Percentiles rank a stretch among this genome's conserved stretches.
Conservation (phyloP, 64 coral and sea anemone species). For the Montipora cactus region DNA sequence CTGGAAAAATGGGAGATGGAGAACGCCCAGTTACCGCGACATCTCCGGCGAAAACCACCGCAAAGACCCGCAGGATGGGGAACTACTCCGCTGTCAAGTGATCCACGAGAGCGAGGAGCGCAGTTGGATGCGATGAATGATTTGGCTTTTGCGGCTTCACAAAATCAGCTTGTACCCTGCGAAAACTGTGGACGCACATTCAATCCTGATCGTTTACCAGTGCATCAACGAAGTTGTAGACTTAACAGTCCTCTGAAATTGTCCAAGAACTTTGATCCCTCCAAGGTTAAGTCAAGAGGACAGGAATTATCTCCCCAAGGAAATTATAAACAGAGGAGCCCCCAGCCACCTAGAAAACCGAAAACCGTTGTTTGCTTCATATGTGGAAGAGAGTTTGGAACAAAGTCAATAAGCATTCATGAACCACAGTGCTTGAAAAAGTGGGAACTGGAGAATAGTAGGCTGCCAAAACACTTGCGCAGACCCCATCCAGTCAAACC, state of each 20-base stretch:
- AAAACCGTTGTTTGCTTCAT: conserved; percentile 95
- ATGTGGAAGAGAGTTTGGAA: conserved; percentile 97
- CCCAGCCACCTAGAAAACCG: conserved; percentile 77
- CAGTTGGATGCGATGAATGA: conserved; percentile 97
- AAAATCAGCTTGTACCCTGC: conserved; percentile 87
- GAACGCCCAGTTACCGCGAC: conserved; percentile 85
- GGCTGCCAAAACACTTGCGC: conserved; percentile 80
- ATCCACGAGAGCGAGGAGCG: conserved; percentile 41
- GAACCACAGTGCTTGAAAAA: conserved; percentile 98
- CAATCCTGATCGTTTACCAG: conserved; percentile 84
- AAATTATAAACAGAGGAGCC: conserved; percentile 35
- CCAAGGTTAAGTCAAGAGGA: conserved; percentile 14
- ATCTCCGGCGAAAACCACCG: conserved; percentile 76
- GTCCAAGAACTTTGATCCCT: conserved; percentile 81
- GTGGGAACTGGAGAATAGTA: conserved; percentile 93
- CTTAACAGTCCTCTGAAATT: conserved; percentile 78
- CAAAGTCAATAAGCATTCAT: conserved; percentile 94
- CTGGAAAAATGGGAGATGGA: conserved; percentile 97
- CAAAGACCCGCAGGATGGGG: conserved; percentile 74
- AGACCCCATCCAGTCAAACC: conserved; percentile 89
- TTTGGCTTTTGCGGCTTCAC: conserved; percentile 84
- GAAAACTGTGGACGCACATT: conserved; percentile 95
- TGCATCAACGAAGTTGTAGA: conserved; percentile 92
- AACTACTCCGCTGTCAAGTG: conserved; percentile 61
- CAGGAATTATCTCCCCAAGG: conserved; percentile 15